These are phyloP conservation scores for Acholoe squamosa DNA, from an alignment of 2,888 invertebrate species.

Conservation along the genomic window DNA sequence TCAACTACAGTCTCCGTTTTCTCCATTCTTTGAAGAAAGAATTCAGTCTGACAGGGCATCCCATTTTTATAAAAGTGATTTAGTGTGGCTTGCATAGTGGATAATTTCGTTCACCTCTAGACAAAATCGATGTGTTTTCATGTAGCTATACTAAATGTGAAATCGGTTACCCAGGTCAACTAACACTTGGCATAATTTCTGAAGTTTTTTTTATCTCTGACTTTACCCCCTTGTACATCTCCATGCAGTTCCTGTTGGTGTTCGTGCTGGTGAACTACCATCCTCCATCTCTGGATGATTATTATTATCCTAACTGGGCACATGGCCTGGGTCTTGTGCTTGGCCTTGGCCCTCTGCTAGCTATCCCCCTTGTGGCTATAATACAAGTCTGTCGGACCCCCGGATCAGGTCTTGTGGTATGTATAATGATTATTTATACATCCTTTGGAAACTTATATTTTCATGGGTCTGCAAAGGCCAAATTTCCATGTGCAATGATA, in stretches of 20 bases:
- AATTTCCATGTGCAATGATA: too few relatives aligned
- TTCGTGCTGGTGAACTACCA: constrained; percentile 64
- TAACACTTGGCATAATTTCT: too few relatives aligned
- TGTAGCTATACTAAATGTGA: too few relatives aligned
- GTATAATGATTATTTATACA: background rate
- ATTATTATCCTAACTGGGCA: constrained; percentile 66
- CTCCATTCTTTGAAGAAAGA: too few relatives aligned
- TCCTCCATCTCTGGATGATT: constrained; percentile 64
- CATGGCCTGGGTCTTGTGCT: constrained; percentile 58
- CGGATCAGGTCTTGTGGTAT: constrained; percentile 12
- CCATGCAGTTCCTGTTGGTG: constrained; percentile 65
- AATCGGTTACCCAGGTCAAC: too few relatives aligned
- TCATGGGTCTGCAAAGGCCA: background rate
- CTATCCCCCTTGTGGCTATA: constrained; percentile 37
- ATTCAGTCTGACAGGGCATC: too few relatives aligned
- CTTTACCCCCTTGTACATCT: background rate
- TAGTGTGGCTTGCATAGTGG: too few relatives aligned
- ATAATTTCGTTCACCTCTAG: too few relatives aligned
- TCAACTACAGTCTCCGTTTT: too few relatives aligned
- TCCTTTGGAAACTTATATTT: background rate
- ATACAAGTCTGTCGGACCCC: constrained; percentile 48
- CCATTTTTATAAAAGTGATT: too few relatives aligned
- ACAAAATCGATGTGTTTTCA: too few relatives aligned
- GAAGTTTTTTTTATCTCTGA: too few relatives aligned
- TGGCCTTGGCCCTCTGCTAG: constrained; percentile 45